A percentile compares a stretch with the other conserved stretches of the same genome.
phyloP scores from a whole-genome alignment of 2,888 invertebrate species.

The Conops quadrifasciatus region DNA sequence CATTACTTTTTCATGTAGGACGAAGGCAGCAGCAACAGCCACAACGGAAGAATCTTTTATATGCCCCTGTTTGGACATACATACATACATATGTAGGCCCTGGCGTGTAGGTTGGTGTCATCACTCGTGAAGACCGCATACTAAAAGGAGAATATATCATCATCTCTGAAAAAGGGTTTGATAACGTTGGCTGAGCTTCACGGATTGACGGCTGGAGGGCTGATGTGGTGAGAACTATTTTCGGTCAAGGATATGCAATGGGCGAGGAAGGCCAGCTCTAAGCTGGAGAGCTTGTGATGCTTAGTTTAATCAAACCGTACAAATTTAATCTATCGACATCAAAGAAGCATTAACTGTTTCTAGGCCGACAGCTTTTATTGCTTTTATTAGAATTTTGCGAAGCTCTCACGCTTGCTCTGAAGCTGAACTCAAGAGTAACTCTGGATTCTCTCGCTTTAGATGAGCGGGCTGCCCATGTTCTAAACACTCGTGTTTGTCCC shows the following conservation, averaged over 20 bases:
- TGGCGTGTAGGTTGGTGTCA: constrained; percentile 54
- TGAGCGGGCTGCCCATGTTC: background rate
- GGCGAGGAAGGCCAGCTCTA: background rate
- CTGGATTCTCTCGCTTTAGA: background rate
- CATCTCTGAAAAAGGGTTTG: no score
- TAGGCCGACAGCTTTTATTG: background rate
- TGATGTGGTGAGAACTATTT: no score
- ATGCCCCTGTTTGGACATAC: background rate
- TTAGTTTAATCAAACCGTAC: background rate
- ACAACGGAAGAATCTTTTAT: background rate
- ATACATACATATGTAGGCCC: background rate
- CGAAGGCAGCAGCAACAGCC: background rate
- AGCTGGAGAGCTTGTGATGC: background rate
- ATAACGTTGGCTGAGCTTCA: no score
- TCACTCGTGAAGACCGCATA: constrained; percentile 60
- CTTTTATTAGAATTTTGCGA: background rate
- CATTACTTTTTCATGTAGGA: constrained; percentile 31
- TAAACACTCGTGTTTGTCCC: no score
- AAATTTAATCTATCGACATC: constrained; percentile 8
- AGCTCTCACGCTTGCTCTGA: no score
- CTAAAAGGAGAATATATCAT: no score
- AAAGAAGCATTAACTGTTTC: constrained; percentile 23
- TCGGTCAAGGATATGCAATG: no score
- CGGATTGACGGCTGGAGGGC: no score
- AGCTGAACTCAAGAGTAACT: no score